Conservation (phyloP, 37 sponge, comb jelly and placozoan species). For the Beroe ovata region DNA sequence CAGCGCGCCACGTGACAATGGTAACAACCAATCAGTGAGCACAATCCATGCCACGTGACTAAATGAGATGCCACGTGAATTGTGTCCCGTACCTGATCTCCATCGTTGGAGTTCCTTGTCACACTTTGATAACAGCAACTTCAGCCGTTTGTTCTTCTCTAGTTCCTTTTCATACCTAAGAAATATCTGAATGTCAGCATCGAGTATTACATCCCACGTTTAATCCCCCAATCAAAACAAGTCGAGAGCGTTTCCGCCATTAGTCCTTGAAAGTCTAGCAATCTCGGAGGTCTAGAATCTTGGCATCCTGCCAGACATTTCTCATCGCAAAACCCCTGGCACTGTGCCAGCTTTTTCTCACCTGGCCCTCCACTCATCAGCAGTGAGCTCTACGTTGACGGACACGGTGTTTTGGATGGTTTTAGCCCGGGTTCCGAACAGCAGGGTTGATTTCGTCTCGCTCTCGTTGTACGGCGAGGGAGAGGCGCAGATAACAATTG, state of each 20-base stretch:
- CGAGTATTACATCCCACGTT: no score
- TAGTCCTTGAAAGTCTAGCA: no score
- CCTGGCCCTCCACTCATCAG: slow-evolving; percentile 66
- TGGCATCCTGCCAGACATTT: no score
- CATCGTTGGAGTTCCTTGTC: slow-evolving; percentile 75
- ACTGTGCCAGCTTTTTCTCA: no score
- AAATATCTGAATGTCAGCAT: no score
- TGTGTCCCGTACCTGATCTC: slow-evolving; percentile 67
- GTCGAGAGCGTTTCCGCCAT: no score
- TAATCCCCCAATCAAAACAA: no score
- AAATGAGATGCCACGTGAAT: neutral
- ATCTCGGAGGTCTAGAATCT: no score
- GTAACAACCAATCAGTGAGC: no score
- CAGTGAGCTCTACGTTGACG: slow-evolving; percentile 91
- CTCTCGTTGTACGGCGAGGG: slow-evolving; percentile 89
- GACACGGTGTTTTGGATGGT: slow-evolving; percentile 91
- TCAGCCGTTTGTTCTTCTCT: slow-evolving; percentile 73
- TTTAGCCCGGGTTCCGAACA: slow-evolving; percentile 97
- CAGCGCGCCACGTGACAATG: no score
- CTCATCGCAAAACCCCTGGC: no score
- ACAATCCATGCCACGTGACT: no score
- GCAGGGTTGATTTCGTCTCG: slow-evolving; percentile 91
- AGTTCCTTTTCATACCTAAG: slow-evolving; percentile 78
- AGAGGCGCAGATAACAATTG: slow-evolving; percentile 95
- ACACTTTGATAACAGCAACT: slow-evolving; percentile 66